phyloP scores from a whole-genome alignment of 2,888 invertebrate species.

The Drosophila falleni region DNA sequence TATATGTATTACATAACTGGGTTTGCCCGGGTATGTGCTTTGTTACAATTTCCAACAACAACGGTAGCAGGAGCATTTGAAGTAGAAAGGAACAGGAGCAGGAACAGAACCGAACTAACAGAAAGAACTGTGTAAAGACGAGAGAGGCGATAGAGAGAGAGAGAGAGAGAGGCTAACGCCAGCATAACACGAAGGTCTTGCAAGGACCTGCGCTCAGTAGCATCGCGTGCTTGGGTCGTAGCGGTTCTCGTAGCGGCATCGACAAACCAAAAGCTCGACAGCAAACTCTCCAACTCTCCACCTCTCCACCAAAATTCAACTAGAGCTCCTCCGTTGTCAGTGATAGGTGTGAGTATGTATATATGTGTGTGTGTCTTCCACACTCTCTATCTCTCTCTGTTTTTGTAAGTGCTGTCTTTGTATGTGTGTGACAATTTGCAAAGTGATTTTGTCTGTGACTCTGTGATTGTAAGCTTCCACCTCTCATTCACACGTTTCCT shows the following conservation, averaged over 20 bases:
- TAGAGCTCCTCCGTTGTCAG: slow-evolving; percentile 21
- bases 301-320: slow-evolving; percentile 10
- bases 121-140: slow-evolving; percentile 1
- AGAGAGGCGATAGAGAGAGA: not conserved
- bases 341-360: slow-evolving; percentile 27
- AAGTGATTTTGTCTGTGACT: slow-evolving; percentile 27
- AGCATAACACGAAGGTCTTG: slow-evolving; percentile 51
- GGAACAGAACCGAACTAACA: not conserved
- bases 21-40: slow-evolving; percentile 66
- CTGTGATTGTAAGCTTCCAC: slow-evolving; percentile 33
- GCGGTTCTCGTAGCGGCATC: slow-evolving; percentile 66
- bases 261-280: slow-evolving; percentile 47
- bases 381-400: not conserved
- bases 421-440: slow-evolving; percentile 5
- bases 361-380: slow-evolving; percentile 1
- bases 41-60: slow-evolving; percentile 63
- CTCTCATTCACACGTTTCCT: slow-evolving; percentile 7
- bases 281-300: slow-evolving; percentile 8
- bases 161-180: slow-evolving; percentile 28
- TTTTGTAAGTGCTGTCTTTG: slow-evolving; percentile 5
- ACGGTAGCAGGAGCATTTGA: slow-evolving; percentile 25
- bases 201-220: slow-evolving; percentile 75
- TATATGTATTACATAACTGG: slow-evolving; percentile 74
- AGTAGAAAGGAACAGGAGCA: slow-evolving; percentile 12
- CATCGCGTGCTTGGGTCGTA: slow-evolving; percentile 77